Base-by-base conservation (phyloP, 2,888 invertebrate species). In the Cosmopolites sordidus region DNA sequence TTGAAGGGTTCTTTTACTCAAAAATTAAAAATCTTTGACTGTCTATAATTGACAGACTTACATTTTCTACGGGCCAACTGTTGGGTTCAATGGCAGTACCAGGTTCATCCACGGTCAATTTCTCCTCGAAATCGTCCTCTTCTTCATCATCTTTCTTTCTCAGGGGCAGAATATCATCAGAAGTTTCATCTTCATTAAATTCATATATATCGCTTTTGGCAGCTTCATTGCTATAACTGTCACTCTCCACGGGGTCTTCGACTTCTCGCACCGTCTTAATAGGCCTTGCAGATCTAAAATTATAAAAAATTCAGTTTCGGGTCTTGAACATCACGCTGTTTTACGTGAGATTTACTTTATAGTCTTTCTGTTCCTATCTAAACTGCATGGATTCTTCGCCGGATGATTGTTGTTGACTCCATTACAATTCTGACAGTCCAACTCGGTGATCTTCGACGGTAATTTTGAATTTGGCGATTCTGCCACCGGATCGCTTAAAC, bases 121-220 rank as follows among this genome's bases (percentile, higher is more conserved):
- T 58, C 22, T 59, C 56, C 17, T 16, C 16, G 3, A 16, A 2
- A 5, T 40, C 15, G 22, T 18, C 40, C 15, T 58, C 55, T 4
- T 39, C 51, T 27, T 52, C 58, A n/a, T 58, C 41, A 45, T 60
- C 60, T 45, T 51, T 60, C 45, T 58, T 61, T 46, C 60, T 51
- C 37, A 60, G 54, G 30, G 43, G 59, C 27, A 61, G 38, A n/a
- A 48, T 43, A 40, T 51, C 51, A 17, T 44, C 48, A 16, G 46
- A 50, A 33, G 51, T 45, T 43, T 66, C 61, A 6, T 65, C 66
- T 9, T 67, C 65, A 22, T 64, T 61, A 38, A 67, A 67, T 51
- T 69, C 69, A 54, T 68, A 82, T 52, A 81, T 75, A 65, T 81
- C 80, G 56, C 45, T 53, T 42, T 56, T 52, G 4, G 16, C 50